These are phyloP conservation scores for Cyrtonyx montezumae DNA, from an alignment of 2,113 vertebrate species.

Conservation along the genomic window DNA sequence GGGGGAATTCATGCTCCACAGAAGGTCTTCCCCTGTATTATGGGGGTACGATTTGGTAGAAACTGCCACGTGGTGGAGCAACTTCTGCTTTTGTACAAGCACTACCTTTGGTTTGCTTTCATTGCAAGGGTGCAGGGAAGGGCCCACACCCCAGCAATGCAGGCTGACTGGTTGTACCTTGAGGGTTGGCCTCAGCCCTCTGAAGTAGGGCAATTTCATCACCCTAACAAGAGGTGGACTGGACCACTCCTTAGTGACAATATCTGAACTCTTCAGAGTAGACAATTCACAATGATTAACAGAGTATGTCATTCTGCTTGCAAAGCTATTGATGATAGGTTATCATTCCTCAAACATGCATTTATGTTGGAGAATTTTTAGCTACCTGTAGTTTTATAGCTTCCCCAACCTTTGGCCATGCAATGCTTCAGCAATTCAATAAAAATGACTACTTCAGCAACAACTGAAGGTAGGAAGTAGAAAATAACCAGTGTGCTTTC, in stretches of 20 bases:
- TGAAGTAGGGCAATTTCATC: constrained; percentile 9
- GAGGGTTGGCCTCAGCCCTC: not conserved
- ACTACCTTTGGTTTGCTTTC: not conserved
- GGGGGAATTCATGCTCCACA: not conserved
- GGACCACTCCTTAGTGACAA: constrained; percentile 38
- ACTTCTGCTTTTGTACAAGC: not conserved
- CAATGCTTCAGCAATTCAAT: constrained; percentile 31
- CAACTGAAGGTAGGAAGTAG: not conserved
- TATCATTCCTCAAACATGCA: constrained; percentile 34
- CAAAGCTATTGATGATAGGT: constrained; percentile 17
- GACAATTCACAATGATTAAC: constrained; percentile 58
- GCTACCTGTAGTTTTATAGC: constrained; percentile 25
- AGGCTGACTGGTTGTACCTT: not conserved
- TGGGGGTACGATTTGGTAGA: not conserved
- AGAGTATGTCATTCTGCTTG: constrained; percentile 7
- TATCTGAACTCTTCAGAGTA: constrained; percentile 25
- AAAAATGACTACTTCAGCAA: constrained; percentile 45
- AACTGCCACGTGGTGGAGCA: not conserved
- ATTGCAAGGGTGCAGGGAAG: not conserved
- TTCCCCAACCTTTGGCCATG: constrained; percentile 48
- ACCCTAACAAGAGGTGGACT: not conserved
- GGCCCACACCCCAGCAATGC: not conserved
- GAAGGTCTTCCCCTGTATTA: not conserved
- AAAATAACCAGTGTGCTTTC: not conserved
- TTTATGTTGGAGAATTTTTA: constrained; percentile 54